A percentile compares a stretch with the other conserved stretches of the same genome.
Evolutionary conservation across 2,888 invertebrate species (phyloP).

Genomic region (Phengaris alcon): DNA sequence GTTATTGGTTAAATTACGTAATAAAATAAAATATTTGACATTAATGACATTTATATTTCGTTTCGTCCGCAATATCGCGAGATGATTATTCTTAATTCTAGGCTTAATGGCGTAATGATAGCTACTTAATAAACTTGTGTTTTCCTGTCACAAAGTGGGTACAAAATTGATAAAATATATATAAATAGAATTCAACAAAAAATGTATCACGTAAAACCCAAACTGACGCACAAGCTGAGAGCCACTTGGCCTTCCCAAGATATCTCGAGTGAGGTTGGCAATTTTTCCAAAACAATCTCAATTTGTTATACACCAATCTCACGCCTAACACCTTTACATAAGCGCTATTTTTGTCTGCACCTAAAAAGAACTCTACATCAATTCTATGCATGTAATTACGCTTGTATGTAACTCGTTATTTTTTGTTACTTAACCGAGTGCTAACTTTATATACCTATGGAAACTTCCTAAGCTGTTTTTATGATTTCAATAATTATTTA

Average conservation of each 20-base stretch:
- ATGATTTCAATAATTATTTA: background rate
- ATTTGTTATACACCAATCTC: conserved; percentile 20
- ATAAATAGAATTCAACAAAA: conserved; percentile 8
- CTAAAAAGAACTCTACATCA: background rate
- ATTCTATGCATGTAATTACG: conserved; percentile 12
- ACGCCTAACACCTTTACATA: background rate
- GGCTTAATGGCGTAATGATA: too few relatives aligned
- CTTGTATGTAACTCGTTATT: conserved; percentile 1
- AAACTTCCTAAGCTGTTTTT: background rate
- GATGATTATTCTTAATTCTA: too few relatives aligned
- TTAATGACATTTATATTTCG: too few relatives aligned
- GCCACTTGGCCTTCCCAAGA: conserved; percentile 34
- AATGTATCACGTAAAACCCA: conserved; percentile 25
- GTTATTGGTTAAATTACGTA: too few relatives aligned
- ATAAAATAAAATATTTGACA: too few relatives aligned
- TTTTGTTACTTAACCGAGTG: background rate
- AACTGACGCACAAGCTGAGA: conserved; percentile 29
- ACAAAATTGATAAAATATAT: conserved; percentile 2
- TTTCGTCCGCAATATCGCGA: too few relatives aligned
- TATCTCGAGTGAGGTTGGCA: conserved; percentile 31
- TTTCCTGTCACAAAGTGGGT: background rate
- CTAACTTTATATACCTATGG: conserved; percentile 1
- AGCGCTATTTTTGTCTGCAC: background rate
- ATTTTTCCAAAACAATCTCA: conserved; percentile 22
- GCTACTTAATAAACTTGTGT: too few relatives aligned